phyloP scores from a whole-genome alignment of 2,797 vertebrate genomes.

The Netta rufina region DNA sequence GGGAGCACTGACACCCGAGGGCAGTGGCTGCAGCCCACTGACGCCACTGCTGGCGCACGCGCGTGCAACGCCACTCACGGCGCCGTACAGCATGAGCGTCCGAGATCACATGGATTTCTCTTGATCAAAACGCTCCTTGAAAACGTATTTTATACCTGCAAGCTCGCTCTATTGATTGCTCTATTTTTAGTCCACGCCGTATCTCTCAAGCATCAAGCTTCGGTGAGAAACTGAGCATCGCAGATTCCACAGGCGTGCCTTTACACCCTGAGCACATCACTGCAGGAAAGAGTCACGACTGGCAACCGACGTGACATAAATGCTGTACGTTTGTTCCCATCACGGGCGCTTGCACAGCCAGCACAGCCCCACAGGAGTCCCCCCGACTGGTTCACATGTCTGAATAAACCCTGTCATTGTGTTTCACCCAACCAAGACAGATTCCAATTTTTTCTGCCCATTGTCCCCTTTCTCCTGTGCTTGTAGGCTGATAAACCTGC shows the following conservation, averaged over 20 bases:
- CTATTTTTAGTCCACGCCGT: not conserved
- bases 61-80: not conserved
- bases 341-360: not conserved
- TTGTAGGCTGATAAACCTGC: not conserved
- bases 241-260: not conserved
- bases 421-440: not conserved
- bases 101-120: not conserved
- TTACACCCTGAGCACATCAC: not conserved
- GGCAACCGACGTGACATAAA: not conserved
- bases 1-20: not conserved
- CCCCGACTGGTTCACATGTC: not conserved
- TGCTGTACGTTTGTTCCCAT: not conserved
- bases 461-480: not conserved
- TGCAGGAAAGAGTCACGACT: not conserved
- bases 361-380: not conserved
- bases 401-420: not conserved
- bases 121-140: not conserved
- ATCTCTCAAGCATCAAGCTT: not conserved
- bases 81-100: not conserved
- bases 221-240: not conserved
- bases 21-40: not conserved
- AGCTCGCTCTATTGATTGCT: not conserved
- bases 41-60: fast-evolving
- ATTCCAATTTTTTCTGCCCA: not conserved
- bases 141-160: not conserved